Percentiles rank a stretch among this genome's conserved stretches.
These are phyloP conservation scores for Aphrophora alni DNA, from an alignment of 2,888 invertebrate species.

Conservation along the genomic window DNA sequence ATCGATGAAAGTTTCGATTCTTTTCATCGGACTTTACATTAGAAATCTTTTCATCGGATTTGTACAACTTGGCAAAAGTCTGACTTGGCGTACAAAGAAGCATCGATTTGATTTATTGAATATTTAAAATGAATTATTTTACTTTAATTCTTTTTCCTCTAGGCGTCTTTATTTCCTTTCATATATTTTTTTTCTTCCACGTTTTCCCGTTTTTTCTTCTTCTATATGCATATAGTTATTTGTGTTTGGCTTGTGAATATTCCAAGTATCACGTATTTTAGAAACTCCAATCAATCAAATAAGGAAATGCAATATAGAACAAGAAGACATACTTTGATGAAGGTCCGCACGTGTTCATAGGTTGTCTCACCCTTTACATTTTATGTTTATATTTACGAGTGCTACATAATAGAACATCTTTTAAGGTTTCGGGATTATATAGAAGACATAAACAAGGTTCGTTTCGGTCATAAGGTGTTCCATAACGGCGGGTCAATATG, in stretches of 20 bases:
- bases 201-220: too few relatives aligned
- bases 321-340: too few relatives aligned
- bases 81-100: not conserved
- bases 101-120: not conserved
- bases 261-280: too few relatives aligned
- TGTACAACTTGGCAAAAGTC: not conserved
- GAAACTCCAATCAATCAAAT: too few relatives aligned
- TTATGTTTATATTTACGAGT: not conserved
- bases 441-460: not conserved
- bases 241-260: too few relatives aligned
- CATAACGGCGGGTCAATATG: not conserved
- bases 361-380: not conserved
- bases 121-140: not conserved
- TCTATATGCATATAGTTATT: too few relatives aligned
- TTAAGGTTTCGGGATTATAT: not conserved
- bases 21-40: not conserved
- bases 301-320: too few relatives aligned
- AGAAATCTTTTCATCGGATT: too few relatives aligned
- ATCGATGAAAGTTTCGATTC: not conserved
- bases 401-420: not conserved
- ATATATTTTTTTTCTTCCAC: too few relatives aligned
- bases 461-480: not conserved
- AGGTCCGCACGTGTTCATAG: not conserved
- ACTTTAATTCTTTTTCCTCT: not conserved
- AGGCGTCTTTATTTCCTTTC: too few relatives aligned